Conservation (phyloP, 2,113 vertebrate species). For the Prochilodus magdalenae region DNA sequence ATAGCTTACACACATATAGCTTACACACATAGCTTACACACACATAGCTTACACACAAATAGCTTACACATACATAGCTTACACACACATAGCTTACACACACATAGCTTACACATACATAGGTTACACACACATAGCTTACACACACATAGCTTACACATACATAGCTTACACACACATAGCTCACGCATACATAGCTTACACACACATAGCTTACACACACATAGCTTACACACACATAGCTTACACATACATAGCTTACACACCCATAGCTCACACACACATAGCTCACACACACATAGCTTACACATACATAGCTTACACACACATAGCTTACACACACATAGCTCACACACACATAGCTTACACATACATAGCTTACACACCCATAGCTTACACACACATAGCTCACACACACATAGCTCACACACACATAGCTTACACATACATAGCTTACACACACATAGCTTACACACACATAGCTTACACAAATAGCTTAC, state of each 20-base stretch:
- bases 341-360: slow-evolving; percentile 4
- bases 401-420: slow-evolving; percentile 6
- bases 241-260: too few relatives aligned
- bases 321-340: slow-evolving; percentile 5
- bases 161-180: too few relatives aligned
- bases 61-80: too few relatives aligned
- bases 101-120: too few relatives aligned
- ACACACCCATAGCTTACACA: background rate
- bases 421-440: slow-evolving; percentile 1
- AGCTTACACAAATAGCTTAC: background rate
- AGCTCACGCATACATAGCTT: background rate
- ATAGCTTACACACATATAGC: background rate
- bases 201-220: background rate
- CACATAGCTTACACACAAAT: slow-evolving; percentile 8
- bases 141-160: too few relatives aligned
- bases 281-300: slow-evolving; percentile 4
- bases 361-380: too few relatives aligned
- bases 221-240: slow-evolving; percentile 6
- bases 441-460: too few relatives aligned
- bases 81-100: background rate
- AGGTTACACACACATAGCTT: background rate
- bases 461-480: slow-evolving; percentile 5
- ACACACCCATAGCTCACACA: too few relatives aligned
- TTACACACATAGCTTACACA: slow-evolving; percentile 1
- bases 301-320: background rate